Conservation (phyloP, 2,888 invertebrate genomes). For the Barypeithes pellucidus region DNA sequence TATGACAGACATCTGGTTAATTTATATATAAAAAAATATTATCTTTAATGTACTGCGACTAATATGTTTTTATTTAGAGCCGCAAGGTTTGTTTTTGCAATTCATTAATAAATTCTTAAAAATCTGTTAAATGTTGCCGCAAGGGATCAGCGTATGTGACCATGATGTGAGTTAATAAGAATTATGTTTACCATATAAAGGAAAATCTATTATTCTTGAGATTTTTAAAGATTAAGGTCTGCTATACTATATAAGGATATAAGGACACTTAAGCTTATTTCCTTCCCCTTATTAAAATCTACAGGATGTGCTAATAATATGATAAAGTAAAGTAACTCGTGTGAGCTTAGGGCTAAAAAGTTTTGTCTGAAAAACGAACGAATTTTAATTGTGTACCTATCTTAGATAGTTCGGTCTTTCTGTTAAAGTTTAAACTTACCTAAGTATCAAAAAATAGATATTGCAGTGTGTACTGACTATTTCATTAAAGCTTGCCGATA, state of each 20-base stretch:
- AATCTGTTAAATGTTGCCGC: slow-evolving; percentile 27
- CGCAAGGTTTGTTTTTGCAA: slow-evolving; percentile 30
- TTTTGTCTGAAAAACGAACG: too few relatives aligned
- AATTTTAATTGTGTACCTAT: too few relatives aligned
- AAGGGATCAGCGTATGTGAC: slow-evolving; percentile 24
- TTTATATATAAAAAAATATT: slow-evolving; percentile 26
- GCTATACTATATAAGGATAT: not conserved
- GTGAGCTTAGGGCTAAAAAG: too few relatives aligned
- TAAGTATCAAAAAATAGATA: too few relatives aligned
- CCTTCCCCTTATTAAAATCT: not conserved
- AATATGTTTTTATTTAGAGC: slow-evolving; percentile 7
- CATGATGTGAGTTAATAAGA: slow-evolving; percentile 17
- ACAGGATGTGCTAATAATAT: too few relatives aligned
- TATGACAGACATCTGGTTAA: slow-evolving; percentile 3
- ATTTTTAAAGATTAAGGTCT: slow-evolving; percentile 44
- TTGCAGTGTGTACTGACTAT: too few relatives aligned
- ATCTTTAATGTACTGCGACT: slow-evolving; percentile 40
- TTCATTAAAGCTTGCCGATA: too few relatives aligned
- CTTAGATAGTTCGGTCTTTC: too few relatives aligned
- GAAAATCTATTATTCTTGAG: slow-evolving; percentile 28
- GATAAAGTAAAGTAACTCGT: too few relatives aligned
- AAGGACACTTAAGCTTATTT: not conserved
- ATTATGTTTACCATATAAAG: slow-evolving; percentile 38
- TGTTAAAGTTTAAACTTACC: too few relatives aligned
- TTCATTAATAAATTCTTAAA: slow-evolving; percentile 23